These are phyloP conservation scores for Drosophila robusta DNA, from an alignment of 2,888 invertebrate genomes.

Conservation along the genomic window DNA sequence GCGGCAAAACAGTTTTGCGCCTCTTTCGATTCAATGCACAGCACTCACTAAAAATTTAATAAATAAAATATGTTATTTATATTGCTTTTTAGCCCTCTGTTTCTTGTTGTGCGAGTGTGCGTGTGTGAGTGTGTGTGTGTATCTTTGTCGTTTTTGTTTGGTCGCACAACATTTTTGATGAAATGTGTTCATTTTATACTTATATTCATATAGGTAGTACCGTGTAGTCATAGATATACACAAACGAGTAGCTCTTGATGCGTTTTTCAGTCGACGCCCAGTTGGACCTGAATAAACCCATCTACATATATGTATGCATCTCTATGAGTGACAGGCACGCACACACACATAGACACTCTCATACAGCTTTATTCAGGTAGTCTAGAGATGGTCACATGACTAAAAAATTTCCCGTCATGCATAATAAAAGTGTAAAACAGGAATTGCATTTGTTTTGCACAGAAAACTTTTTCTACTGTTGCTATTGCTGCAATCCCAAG, in stretches of 20 bases:
- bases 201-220: slow-evolving; percentile 30
- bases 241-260: slow-evolving; percentile 40
- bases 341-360: not conserved
- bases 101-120: slow-evolving; percentile 20
- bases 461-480: not conserved
- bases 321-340: slow-evolving; percentile 1
- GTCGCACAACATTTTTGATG: slow-evolving; percentile 59
- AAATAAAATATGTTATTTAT: slow-evolving; percentile 79
- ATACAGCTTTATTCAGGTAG: slow-evolving; percentile 5
- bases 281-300: slow-evolving; percentile 44
- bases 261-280: slow-evolving; percentile 49
- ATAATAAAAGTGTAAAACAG: slow-evolving; percentile 43
- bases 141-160: slow-evolving; percentile 71
- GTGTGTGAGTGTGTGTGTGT: slow-evolving; percentile 40
- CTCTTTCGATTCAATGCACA: slow-evolving; percentile 70
- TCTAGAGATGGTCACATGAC: slow-evolving; percentile 51
- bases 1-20: slow-evolving; percentile 58
- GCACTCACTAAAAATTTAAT: slow-evolving; percentile 77
- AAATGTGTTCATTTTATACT: slow-evolving; percentile 62
- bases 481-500: slow-evolving; percentile 8
- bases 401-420: slow-evolving; percentile 56
- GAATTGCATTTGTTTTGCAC: slow-evolving; percentile 49
- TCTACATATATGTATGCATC: slow-evolving; percentile 1
- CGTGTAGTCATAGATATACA: slow-evolving; percentile 15
- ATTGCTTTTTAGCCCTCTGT: slow-evolving; percentile 69